Evolutionary conservation across 2,888 invertebrate species (phyloP).

Genomic region (Gymnocheta viridis): DNA sequence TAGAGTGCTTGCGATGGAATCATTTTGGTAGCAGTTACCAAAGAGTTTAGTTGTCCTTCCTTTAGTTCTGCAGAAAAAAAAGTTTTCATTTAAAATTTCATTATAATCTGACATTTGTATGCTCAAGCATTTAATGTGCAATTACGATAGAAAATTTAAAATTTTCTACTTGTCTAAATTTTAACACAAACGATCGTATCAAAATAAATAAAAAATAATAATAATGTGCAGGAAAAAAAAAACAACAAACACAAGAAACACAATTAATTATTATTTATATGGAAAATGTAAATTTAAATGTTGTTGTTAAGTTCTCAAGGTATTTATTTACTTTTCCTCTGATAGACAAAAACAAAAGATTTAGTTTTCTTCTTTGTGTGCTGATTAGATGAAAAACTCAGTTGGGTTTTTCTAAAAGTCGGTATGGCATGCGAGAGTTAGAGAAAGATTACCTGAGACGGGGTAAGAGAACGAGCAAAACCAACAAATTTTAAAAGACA

Average conservation of each 20-base stretch:
- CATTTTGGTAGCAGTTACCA: slow-evolving; percentile 18
- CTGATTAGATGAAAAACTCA: slow-evolving; percentile 52
- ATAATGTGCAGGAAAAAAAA: slow-evolving; percentile 1
- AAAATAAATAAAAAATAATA: too few species aligned
- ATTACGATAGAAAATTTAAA: slow-evolving; percentile 33
- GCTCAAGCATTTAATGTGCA: slow-evolving; percentile 46
- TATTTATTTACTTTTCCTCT: slow-evolving; percentile 55
- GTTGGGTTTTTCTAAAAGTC: not conserved
- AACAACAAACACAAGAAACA: slow-evolving; percentile 5
- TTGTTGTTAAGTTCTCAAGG: slow-evolving; percentile 41
- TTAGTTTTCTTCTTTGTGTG: slow-evolving; percentile 42
- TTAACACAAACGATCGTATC: slow-evolving; percentile 46
- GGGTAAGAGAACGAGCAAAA: not conserved
- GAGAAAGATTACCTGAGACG: not conserved
- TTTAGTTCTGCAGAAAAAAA: not conserved
- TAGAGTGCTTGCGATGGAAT: slow-evolving; percentile 2
- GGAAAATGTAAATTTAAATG: slow-evolving; percentile 52
- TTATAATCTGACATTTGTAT: slow-evolving; percentile 60
- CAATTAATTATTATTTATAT: slow-evolving; percentile 61
- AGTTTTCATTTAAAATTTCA: slow-evolving; percentile 28
- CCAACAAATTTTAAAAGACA: slow-evolving; percentile 55
- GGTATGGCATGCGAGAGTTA: not conserved
- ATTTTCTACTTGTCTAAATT: slow-evolving; percentile 29
- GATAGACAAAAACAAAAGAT: slow-evolving; percentile 58
- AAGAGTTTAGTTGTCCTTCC: not conserved